These are phyloP conservation scores for Ephydatia muelleri DNA, from an alignment of 37 sponge, comb jelly and placozoan genomes.

Conservation along the genomic window DNA sequence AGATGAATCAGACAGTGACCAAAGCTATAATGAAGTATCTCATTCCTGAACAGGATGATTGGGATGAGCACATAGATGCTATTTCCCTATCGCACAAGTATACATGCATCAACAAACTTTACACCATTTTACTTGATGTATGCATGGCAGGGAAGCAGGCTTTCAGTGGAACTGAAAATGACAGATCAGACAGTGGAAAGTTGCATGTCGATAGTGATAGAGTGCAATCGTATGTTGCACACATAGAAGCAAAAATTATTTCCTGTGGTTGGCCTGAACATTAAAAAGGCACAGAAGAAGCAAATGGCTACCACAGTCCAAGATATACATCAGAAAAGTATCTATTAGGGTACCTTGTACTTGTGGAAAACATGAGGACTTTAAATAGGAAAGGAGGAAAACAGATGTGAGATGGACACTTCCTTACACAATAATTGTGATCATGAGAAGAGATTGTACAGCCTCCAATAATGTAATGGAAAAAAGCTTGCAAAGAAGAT, in stretches of 20 bases:
- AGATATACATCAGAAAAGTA: constrained; percentile 7
- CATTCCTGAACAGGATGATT: constrained; percentile 16
- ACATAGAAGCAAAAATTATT: background rate
- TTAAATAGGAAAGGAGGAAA: background rate
- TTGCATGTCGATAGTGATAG: background rate
- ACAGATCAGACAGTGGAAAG: background rate
- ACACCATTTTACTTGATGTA: constrained; percentile 42
- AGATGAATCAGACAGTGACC: constrained; percentile 36
- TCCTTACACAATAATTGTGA: background rate
- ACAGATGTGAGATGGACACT: background rate
- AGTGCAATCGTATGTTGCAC: background rate
- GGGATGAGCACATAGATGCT: constrained; percentile 39
- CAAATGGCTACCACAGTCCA: constrained; percentile 40
- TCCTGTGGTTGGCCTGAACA: constrained; percentile 5
- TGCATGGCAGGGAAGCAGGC: constrained; percentile 9
- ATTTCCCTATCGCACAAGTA: constrained; percentile 35
- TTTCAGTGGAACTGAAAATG: background rate
- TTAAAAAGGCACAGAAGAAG: constrained; percentile 26
- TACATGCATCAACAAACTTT: constrained; percentile 37
- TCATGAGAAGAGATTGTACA: background rate
- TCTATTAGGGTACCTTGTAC: constrained; percentile 18
- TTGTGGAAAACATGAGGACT: constrained; percentile 6
- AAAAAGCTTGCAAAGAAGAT: background rate
- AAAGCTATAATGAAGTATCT: constrained; percentile 8
- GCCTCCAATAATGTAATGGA: background rate